Evolutionary conservation across 2,113 vertebrate species (phyloP).

Genomic region (Gracilinanus agilis): DNA sequence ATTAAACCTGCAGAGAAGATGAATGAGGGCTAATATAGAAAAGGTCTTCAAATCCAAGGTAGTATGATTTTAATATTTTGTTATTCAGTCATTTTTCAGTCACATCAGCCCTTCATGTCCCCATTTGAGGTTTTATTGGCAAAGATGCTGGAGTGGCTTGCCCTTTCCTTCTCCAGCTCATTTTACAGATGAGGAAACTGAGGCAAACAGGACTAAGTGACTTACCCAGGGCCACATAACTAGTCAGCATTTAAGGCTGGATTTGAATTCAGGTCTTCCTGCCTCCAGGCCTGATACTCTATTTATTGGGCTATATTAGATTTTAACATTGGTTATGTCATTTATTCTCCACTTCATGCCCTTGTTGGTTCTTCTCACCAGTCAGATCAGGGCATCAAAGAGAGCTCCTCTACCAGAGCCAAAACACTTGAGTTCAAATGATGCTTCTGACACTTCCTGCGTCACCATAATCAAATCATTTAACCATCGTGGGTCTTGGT

Average conservation of each 20-base stretch:
- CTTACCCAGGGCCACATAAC: too few relatives aligned
- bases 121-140: too few relatives aligned
- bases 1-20: neutral
- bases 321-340: neutral
- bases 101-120: too few relatives aligned
- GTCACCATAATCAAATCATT: neutral
- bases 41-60: neutral
- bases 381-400: neutral
- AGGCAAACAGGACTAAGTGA: too few relatives aligned
- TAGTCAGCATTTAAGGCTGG: too few relatives aligned
- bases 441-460: neutral
- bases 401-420: neutral
- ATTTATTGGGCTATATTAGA: too few relatives aligned
- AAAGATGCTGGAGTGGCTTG: too few relatives aligned
- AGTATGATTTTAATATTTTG: neutral
- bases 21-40: neutral
- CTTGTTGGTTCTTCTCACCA: neutral
- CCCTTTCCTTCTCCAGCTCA: too few relatives aligned
- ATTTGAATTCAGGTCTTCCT: too few relatives aligned
- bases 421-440: neutral
- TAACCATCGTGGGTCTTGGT: neutral
- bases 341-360: neutral
- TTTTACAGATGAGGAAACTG: too few relatives aligned
- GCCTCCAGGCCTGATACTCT: too few relatives aligned
- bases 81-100: too few relatives aligned